Base-by-base conservation (phyloP, 2,888 invertebrate species). In the Epinotia bilunana region DNA sequence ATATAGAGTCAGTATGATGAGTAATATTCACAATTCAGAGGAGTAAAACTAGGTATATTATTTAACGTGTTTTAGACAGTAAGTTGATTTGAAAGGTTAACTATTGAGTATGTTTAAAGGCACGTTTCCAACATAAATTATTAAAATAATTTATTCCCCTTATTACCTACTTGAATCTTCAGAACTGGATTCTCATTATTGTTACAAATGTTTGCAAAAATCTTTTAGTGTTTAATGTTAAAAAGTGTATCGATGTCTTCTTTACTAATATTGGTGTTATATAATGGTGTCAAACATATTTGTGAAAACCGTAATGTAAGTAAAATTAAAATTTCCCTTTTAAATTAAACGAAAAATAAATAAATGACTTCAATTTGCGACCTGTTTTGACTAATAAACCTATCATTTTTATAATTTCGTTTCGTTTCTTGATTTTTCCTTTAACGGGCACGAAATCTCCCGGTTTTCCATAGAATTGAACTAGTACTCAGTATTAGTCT, bases 221-320 rank as follows among this genome's bases (percentile, higher is more conserved):
- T 6, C 1, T 23, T 9, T 58, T 58, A 20, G 20, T 58, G 23
- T 58, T 58, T 53, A 16, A 53, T 53, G 23, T 67, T 33, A 55
- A 33, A 55, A 49, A 39, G 7, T 68, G 68, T 68, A 68, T 58
- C 58, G 1, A 4, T 58, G 58, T 58, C 58, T 43, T 68, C 16
- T 68, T 68, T 46, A 43, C 58, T 46, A 46, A 68, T 58, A 58
- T 23, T 46, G 43, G 43, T 68, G 43, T 58, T 2, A 28, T 58
- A 53, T 65, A 46, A 68, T 20, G 4, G 68, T 58, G 68, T 68
- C 58, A 68, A 68, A 58, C 43, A 58, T 49, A 16, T 64, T 53
- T 68, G 68, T 68, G 11, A 58, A 20, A 43, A 58, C 20, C 33
- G 18, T 55, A 53, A 33, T 18, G 6, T 55, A 68, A 68, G 68